phyloP scores from a whole-genome alignment of 2,797 vertebrate species.

The Peromyscus aztecus region DNA sequence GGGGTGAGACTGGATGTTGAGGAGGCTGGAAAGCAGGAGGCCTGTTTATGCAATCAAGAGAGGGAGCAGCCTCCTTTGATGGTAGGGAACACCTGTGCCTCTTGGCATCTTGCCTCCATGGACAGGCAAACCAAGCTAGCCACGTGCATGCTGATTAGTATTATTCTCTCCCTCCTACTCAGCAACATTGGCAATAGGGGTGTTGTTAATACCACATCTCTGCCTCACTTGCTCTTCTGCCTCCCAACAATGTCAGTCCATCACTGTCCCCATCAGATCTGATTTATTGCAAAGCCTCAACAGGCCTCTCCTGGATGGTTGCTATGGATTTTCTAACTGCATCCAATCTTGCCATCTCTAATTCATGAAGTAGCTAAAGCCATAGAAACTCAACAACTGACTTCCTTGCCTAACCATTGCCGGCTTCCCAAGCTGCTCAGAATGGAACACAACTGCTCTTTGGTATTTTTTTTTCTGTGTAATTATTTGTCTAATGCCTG shows the following conservation, averaged over 20 bases:
- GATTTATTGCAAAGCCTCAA: background rate
- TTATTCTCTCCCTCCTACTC: constrained; percentile 17
- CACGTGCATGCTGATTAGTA: constrained; percentile 66
- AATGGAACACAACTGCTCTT: background rate
- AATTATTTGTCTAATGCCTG: constrained; percentile 19
- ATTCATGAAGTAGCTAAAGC: background rate
- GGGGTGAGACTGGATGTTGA: constrained; percentile 37
- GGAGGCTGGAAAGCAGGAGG: constrained; percentile 74
- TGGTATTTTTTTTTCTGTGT: background rate
- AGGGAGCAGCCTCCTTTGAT: constrained; percentile 70
- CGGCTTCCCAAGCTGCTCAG: background rate
- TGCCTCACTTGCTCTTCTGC: background rate
- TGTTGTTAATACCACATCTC: background rate
- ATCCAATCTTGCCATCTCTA: background rate
- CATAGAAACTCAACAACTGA: background rate
- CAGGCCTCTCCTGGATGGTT: background rate
- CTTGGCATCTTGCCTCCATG: constrained; percentile 82
- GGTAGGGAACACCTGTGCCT: constrained; percentile 84
- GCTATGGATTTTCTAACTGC: background rate
- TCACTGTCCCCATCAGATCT: background rate
- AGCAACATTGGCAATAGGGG: background rate
- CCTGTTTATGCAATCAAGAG: constrained; percentile 82
- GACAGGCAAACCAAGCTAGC: constrained; percentile 59
- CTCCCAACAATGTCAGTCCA: background rate
- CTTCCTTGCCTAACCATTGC: background rate